These are phyloP conservation scores for Porites australiensis DNA, from an alignment of 64 coral and sea anemone genomes.

Conservation along the genomic window DNA sequence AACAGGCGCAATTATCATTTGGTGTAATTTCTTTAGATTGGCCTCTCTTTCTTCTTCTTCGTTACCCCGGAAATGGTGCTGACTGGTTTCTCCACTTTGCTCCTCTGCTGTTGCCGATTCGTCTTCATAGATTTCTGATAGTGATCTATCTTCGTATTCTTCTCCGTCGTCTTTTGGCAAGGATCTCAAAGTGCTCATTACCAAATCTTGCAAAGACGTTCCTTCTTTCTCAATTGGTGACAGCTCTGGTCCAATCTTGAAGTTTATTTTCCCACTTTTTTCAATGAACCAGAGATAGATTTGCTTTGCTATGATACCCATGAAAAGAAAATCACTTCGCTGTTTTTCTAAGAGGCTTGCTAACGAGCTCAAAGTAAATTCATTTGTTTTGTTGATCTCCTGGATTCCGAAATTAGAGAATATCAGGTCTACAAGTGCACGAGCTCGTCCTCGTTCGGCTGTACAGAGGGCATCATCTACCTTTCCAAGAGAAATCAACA, in stretches of 20 bases:
- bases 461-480: constrained; percentile 29
- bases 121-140: constrained; percentile 31
- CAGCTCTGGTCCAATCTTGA: background rate
- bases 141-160: constrained; percentile 36
- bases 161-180: constrained; percentile 6
- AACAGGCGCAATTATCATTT: constrained; percentile 30
- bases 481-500: background rate
- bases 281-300: constrained; percentile 21
- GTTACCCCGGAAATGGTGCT: constrained; percentile 2
- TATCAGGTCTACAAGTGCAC: constrained; percentile 40
- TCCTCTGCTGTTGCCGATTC: constrained; percentile 13
- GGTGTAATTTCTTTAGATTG: constrained; percentile 14
- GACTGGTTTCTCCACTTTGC: background rate
- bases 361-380: background rate
- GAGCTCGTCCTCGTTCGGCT: constrained; percentile 50
- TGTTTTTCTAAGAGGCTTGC: background rate
- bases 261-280: background rate
- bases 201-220: constrained; percentile 8
- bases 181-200: background rate
- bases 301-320: background rate
- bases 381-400: background rate
- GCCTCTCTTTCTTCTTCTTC: constrained; percentile 11
- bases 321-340: background rate
- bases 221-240: background rate
- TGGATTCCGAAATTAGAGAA: constrained; percentile 2